Evolutionary conservation across 1,140 invertebrate species (phyloP), one percentile per base, ranked within the genome.

Genomic region (Melipona quadrifasciata): DNA sequence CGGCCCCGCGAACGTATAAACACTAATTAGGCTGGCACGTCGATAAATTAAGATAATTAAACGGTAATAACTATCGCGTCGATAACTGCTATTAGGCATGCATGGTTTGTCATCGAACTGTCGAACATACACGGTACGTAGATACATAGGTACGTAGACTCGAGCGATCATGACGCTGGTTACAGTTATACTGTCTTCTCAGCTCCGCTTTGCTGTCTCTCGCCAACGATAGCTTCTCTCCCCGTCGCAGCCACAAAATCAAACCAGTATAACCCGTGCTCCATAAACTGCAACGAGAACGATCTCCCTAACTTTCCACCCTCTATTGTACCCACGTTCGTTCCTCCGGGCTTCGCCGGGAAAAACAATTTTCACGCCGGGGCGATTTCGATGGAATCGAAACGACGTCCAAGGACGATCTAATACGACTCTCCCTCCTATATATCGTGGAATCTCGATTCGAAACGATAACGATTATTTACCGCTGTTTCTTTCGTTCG

Each of bases 41-140:
- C 68, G 79, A 72, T 80, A 72, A 80, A 80, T 80, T 80, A 61
- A 80, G 79, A 57, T 80, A 58, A 80, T 80, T 80, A 80, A 72
- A 80, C 79, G 67, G 79, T 80, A 80, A 80, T 79, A 79, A 79
- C 51, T 79, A 79, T 68, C 51, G 51, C 21, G 64, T 8, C 21
- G 64, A 78, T 79, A 79, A 79, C 64, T 55, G 77, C 39, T 64
- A 79, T 79, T 79, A 68, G 64, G 51, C 51, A 68, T 79, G 77
- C 77, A 79, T 55, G 77, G 31, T 39, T 68, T 79, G 64, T 61
- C 79, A 80, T 80, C 79, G 79, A 68, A 71, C 57, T 39, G 78
- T 6, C 6, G 47, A 61, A 31, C 58, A 72, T 72, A 47, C 39
- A 47, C 39, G 39, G 39, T 47, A 47, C 39, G 8, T 8, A n/a